Evolutionary conservation across 2,113 vertebrate genomes (phyloP).

Genomic region (Burhinus bistriatus): DNA sequence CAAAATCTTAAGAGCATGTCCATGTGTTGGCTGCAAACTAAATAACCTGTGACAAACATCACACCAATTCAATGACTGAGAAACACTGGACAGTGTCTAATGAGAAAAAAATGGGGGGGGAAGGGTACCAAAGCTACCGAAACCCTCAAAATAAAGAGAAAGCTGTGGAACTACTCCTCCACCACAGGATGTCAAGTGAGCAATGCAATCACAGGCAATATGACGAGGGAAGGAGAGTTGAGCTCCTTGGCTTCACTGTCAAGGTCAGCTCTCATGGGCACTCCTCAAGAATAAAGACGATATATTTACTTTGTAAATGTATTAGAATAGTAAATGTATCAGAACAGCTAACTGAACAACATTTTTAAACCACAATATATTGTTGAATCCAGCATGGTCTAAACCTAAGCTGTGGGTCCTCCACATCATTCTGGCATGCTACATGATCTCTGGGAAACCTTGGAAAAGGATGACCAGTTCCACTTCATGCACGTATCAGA

Average conservation of each 20-base stretch:
- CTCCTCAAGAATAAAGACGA: background rate
- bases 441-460: background rate
- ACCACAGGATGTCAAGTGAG: background rate
- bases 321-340: background rate
- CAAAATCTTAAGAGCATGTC: background rate
- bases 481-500: background rate
- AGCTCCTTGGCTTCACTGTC: background rate
- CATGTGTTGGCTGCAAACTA: background rate
- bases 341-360: background rate
- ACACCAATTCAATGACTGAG: background rate
- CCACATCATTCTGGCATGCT: background rate
- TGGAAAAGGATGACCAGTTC: background rate
- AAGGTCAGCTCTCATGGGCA: background rate
- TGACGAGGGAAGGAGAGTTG: background rate
- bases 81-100: background rate
- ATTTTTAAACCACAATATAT: background rate
- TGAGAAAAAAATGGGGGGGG: rapidly evolving
- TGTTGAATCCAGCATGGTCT: background rate
- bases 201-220: background rate
- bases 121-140: background rate
- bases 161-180: background rate
- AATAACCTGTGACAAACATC: background rate
- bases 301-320: background rate
- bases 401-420: background rate
- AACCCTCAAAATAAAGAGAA: background rate